phyloP scores from a whole-genome alignment of 2,797 vertebrate genomes.

The Tenualosa ilisha region DNA sequence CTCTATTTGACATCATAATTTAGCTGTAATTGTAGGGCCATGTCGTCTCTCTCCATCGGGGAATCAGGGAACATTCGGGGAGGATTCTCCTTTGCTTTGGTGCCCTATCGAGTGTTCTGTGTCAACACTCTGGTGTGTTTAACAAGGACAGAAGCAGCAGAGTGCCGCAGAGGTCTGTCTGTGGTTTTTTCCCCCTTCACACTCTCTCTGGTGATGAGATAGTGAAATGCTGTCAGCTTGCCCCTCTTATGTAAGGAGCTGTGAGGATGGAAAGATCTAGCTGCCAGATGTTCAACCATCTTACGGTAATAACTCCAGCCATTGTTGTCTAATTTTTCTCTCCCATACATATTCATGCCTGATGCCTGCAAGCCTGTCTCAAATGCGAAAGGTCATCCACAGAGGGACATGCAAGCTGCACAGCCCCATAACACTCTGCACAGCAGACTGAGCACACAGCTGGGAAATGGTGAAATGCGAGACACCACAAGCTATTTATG shows the following conservation, averaged over 20 bases:
- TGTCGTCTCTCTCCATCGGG: conserved; percentile 36
- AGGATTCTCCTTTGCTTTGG: conserved; percentile 25
- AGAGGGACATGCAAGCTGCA: conserved; percentile 20
- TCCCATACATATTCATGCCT: conserved; percentile 71
- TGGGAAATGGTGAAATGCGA: not conserved
- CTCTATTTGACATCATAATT: conserved; percentile 60
- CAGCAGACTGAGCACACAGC: conserved; percentile 8
- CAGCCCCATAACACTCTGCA: not conserved
- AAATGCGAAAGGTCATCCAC: conserved; percentile 62
- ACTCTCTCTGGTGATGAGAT: conserved; percentile 43
- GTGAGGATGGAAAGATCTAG: conserved; percentile 64
- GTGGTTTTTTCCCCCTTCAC: no score
- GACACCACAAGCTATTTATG: not conserved
- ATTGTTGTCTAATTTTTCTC: conserved; percentile 70
- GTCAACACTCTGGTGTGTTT: conserved; percentile 37
- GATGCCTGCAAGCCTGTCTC: conserved; percentile 66
- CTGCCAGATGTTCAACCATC: conserved; percentile 67
- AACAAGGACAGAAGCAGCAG: conserved; percentile 23
- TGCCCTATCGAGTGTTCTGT: conserved; percentile 30
- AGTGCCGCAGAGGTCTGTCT: conserved; percentile 12
- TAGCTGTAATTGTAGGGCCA: conserved; percentile 58
- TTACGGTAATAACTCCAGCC: conserved; percentile 65
- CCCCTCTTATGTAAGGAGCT: conserved; percentile 65
- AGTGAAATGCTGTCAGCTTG: conserved; percentile 58
- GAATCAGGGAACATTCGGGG: not conserved